Percentiles rank a stretch among this genome's conserved stretches.
These are phyloP conservation scores for Drosophila imparisetae DNA, from an alignment of 2,888 invertebrate species.

Conservation along the genomic window DNA sequence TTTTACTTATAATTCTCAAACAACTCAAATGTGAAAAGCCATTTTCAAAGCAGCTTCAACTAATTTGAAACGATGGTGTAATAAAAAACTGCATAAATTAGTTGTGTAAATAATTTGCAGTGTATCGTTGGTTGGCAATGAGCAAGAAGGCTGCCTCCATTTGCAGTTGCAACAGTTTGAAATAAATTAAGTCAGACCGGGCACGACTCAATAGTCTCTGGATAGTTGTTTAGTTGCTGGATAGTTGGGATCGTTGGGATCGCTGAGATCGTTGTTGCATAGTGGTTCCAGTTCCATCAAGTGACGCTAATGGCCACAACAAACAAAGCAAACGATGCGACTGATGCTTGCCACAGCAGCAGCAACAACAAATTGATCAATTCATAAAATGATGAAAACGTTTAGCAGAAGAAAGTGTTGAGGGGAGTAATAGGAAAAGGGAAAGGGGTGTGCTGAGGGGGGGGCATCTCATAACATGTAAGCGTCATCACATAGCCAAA, in stretches of 20 bases:
- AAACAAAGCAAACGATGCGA: constrained; percentile 74
- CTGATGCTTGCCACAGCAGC: constrained; percentile 40
- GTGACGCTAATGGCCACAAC: constrained; percentile 79
- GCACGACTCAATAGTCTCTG: constrained; percentile 43
- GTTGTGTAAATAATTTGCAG: constrained; percentile 67
- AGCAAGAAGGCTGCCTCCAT: constrained; percentile 3
- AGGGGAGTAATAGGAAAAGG: constrained; percentile 14
- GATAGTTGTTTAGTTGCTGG: constrained; percentile 22
- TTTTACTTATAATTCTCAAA: neutral
- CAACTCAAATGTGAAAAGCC: accelerated
- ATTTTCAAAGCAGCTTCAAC: constrained; percentile 27
- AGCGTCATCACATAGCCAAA: constrained; percentile 65
- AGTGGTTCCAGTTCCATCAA: constrained; percentile 63
- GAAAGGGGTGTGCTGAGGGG: neutral
- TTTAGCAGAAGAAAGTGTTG: constrained; percentile 78
- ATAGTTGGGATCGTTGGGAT: constrained; percentile 11
- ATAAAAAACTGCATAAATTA: constrained; percentile 66
- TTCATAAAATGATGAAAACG: constrained; percentile 82
- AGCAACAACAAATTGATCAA: constrained; percentile 78
- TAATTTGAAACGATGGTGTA: constrained; percentile 52
- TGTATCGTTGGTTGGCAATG: constrained; percentile 6
- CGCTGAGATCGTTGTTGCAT: constrained; percentile 8
- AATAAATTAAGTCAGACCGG: constrained; percentile 72
- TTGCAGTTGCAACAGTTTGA: constrained; percentile 71
- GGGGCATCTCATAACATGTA: constrained; percentile 4